Evolutionary conservation across 2,113 vertebrate genomes (phyloP).

Genomic region (Leiothrix lutea): DNA sequence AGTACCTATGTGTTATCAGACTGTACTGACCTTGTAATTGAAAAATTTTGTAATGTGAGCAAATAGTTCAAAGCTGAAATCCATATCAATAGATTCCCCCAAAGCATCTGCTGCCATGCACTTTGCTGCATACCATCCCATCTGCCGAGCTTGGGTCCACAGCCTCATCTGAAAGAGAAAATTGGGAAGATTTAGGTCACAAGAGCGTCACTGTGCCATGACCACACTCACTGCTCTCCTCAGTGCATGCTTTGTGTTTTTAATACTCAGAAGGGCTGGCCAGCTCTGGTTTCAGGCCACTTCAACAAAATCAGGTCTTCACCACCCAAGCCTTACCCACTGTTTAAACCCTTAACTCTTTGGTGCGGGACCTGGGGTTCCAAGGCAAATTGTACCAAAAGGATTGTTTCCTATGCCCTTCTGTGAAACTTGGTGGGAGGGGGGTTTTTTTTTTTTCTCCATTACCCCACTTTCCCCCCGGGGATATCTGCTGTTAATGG

Average conservation of each 20-base stretch:
- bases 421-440: neutral
- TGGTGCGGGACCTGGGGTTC: too few species aligned
- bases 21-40: constrained; percentile 87
- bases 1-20: neutral
- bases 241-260: fast-evolving
- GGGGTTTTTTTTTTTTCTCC: neutral
- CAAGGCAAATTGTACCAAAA: neutral
- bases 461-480: neutral
- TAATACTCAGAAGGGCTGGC: neutral
- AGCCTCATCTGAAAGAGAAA: constrained; percentile 86
- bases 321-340: neutral
- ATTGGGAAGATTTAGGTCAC: neutral
- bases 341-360: too few species aligned
- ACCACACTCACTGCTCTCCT: neutral
- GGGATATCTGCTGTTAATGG: neutral
- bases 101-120: constrained; percentile 83
- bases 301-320: neutral
- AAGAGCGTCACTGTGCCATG: fast-evolving
- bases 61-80: constrained; percentile 98
- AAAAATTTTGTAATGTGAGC: constrained; percentile 96
- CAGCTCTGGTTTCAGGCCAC: neutral
- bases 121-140: constrained; percentile 92
- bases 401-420: neutral
- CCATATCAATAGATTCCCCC: constrained; percentile 82
- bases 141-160: constrained; percentile 97